Evolutionary conservation across 64 coral and sea anemone genomes (phyloP), one percentile per base, ranked within the genome.

Genomic region (Montipora cactus): DNA sequence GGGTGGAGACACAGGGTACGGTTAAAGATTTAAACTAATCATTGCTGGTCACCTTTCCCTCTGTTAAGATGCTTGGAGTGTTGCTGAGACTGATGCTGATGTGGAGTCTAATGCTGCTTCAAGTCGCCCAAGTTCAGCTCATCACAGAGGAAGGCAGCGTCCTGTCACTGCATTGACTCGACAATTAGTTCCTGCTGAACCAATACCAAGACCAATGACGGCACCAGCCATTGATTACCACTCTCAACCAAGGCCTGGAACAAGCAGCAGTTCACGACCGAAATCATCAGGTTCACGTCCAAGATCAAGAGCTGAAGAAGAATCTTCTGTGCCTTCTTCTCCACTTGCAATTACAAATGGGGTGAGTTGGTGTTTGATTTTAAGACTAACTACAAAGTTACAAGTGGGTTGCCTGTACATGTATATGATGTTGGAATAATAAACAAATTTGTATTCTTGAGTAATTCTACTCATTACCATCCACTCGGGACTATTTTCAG

Each of bases 51-150:
- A 14, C 4, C 13, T 64, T 64, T 64, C 13, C 4, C 49, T 49
- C 22, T 47, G 8, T 71, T 4, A 67, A 97, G 96, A 97, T 95
- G 96, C 96, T 11, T 97, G 96, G 96, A 97, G 96, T 92, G 67
- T 83, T 87, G 77, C 46, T 46, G 96, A 92, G 72, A 86, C 93
- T 72, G 96, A 97, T 84, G 92, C 91, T 62, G 93, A 95, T 95
- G 92, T 87, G 18, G 96, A 97, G 64, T 97, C 96, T 8, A 92
- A 97, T 97, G 96, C 89, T 61, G 70, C 96, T 5, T 92, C 96
- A 78, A 97, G 96, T 49, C 92, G 96, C 25, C 96, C 96, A 2
- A 94, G 96, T 28, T 97, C 96, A 19, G 96, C 96, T 13, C 87
- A 93, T 48, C 57, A 85, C 4, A 79, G 84, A 61, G 94, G 74